Conservation (phyloP, 2,888 invertebrate species). For the Anaspis maculata region DNA sequence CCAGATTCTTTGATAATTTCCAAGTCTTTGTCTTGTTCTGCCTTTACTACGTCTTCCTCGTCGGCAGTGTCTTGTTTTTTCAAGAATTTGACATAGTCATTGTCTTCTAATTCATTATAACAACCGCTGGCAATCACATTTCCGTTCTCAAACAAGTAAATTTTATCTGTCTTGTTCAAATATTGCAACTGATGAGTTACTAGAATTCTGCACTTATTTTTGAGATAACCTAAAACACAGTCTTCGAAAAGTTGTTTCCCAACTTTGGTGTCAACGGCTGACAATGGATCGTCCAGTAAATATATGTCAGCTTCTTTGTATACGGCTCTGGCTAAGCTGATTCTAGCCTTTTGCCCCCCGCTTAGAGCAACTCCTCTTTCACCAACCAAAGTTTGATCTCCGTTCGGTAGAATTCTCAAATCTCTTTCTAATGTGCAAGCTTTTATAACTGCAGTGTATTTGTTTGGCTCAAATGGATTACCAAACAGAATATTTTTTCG, state of each 20-base stretch:
- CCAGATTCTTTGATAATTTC: too few species aligned
- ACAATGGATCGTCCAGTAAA: slow-evolving; percentile 66
- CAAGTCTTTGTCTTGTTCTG: not conserved
- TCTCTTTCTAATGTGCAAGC: slow-evolving; percentile 58
- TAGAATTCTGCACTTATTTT: slow-evolving; percentile 7
- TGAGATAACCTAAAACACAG: slow-evolving; percentile 52
- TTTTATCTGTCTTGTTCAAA: slow-evolving; percentile 5
- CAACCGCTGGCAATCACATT: slow-evolving; percentile 12
- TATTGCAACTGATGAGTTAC: slow-evolving; percentile 11
- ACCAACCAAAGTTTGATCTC: slow-evolving; percentile 66
- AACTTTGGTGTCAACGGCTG: slow-evolving; percentile 67
- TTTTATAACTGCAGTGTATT: slow-evolving; percentile 43
- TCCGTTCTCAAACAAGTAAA: slow-evolving; percentile 11
- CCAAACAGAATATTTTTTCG: slow-evolving; percentile 77
- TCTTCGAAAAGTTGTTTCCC: slow-evolving; percentile 59
- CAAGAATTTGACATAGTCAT: not conserved
- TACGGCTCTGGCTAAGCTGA: slow-evolving; percentile 63
- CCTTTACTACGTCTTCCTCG: slow-evolving; percentile 11
- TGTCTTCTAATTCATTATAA: slow-evolving; percentile 10
- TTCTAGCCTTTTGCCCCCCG: slow-evolving; percentile 70
- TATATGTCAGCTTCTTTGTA: slow-evolving; percentile 67
- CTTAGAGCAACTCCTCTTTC: slow-evolving; percentile 69
- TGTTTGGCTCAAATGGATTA: slow-evolving; percentile 46
- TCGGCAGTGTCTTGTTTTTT: slow-evolving; percentile 29
- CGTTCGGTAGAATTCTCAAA: slow-evolving; percentile 57